Evolutionary conservation across 2,888 invertebrate genomes (phyloP).

Genomic region (Limnephilus marmoratus): DNA sequence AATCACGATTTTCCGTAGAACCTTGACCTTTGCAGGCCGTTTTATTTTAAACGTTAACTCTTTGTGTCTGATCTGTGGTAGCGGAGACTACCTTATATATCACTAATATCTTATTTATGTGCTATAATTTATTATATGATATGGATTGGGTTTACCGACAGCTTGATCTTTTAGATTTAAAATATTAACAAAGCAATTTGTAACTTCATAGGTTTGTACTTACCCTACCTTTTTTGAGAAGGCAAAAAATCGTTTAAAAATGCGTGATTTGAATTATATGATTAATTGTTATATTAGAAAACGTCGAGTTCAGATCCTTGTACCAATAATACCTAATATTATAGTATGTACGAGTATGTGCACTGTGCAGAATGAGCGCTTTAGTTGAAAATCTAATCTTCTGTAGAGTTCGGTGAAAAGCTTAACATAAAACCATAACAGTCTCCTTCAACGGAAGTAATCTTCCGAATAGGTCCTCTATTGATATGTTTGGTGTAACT

Average conservation of each 20-base stretch:
- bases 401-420: no score
- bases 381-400: no score
- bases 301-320: no score
- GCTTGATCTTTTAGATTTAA: background rate
- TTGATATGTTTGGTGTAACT: no score
- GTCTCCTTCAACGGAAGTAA: no score
- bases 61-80: background rate
- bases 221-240: background rate
- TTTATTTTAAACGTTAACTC: background rate
- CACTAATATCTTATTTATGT: background rate
- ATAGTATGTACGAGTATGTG: no score
- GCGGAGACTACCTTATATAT: background rate
- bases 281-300: background rate
- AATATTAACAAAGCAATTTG: constrained; percentile 2
- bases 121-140: background rate
- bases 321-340: no score
- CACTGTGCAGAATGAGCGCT: no score
- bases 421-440: no score
- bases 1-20: background rate
- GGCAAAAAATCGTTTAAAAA: background rate
- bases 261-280: background rate
- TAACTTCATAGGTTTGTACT: background rate
- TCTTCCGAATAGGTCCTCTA: no score
- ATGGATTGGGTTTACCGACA: background rate
- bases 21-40: background rate